phyloP scores from a whole-genome alignment of 1,140 invertebrate genomes.

The Lamellibrachia luymesi region DNA sequence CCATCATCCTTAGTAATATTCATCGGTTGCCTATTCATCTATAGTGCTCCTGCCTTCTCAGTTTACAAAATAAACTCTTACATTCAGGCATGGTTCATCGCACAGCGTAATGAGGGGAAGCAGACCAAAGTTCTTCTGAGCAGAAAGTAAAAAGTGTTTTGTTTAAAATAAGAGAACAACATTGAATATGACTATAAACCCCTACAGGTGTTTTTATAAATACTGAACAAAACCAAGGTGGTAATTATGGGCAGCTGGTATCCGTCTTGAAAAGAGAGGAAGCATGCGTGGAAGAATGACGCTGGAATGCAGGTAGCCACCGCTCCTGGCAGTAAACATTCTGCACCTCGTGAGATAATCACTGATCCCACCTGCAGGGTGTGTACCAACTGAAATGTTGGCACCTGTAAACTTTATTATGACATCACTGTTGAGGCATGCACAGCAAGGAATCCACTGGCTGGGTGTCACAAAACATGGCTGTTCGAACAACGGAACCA shows the following conservation, averaged over 20 bases:
- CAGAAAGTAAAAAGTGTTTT: not conserved
- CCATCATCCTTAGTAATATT: too few relatives aligned
- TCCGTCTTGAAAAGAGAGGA: not conserved
- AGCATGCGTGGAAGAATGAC: not conserved
- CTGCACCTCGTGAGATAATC: not conserved
- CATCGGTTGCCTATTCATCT: too few relatives aligned
- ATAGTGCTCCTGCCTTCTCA: too few relatives aligned
- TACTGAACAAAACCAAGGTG: not conserved
- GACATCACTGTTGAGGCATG: not conserved
- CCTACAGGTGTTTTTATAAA: conserved; percentile 1
- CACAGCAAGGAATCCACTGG: not conserved
- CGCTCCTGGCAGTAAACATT: not conserved
- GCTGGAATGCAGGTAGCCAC: not conserved
- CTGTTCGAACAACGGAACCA: not conserved
- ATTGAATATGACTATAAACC: not conserved
- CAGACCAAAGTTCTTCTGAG: not conserved
- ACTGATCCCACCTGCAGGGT: not conserved
- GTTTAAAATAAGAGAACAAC: not conserved
- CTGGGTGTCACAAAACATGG: not conserved
- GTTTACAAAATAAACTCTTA: too few relatives aligned
- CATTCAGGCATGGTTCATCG: too few relatives aligned
- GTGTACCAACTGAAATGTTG: not conserved
- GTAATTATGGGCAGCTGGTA: not conserved
- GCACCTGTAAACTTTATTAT: conserved; percentile 1
- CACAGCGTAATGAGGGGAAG: not conserved